Evolutionary conservation across 2,797 vertebrate species (phyloP).

Genomic region (Rhynchonycteris naso): DNA sequence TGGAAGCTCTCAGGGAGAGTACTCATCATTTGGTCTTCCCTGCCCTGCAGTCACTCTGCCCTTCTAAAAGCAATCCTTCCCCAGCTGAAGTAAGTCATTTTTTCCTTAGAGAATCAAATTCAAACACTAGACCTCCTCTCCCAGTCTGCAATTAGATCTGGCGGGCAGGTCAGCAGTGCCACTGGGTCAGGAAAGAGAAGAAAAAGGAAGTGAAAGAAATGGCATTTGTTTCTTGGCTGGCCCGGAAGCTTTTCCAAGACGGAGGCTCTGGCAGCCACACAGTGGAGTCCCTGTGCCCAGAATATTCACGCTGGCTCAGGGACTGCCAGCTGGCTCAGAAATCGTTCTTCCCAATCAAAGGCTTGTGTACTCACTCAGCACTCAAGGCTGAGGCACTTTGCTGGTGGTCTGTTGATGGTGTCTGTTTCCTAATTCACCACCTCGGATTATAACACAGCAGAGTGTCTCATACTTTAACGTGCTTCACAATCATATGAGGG

Average conservation of each 20-base stretch:
- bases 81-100: constrained; percentile 21
- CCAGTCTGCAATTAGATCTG: constrained; percentile 70
- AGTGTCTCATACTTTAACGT: neutral
- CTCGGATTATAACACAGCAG: neutral
- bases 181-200: constrained; percentile 70
- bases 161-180: constrained; percentile 40
- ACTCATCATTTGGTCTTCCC: neutral
- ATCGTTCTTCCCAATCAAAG: constrained; percentile 36
- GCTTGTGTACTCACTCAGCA: constrained; percentile 32
- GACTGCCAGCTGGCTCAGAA: constrained; percentile 65
- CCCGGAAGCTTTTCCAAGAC: constrained; percentile 26
- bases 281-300: constrained; percentile 66
- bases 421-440: constrained; percentile 6
- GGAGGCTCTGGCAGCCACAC: constrained; percentile 53
- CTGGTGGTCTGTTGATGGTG: constrained; percentile 56
- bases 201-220: constrained; percentile 60
- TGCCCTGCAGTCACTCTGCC: neutral
- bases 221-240: constrained; percentile 67
- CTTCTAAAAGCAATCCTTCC: constrained; percentile 46
- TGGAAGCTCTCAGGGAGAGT: neutral
- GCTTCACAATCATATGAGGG: neutral
- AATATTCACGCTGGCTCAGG: neutral
- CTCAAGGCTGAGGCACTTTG: constrained; percentile 27
- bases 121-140: constrained; percentile 63
- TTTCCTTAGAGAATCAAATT: constrained; percentile 60